Conservation (phyloP, 2,888 invertebrate species). For the Trichogramma dendrolimi region DNA sequence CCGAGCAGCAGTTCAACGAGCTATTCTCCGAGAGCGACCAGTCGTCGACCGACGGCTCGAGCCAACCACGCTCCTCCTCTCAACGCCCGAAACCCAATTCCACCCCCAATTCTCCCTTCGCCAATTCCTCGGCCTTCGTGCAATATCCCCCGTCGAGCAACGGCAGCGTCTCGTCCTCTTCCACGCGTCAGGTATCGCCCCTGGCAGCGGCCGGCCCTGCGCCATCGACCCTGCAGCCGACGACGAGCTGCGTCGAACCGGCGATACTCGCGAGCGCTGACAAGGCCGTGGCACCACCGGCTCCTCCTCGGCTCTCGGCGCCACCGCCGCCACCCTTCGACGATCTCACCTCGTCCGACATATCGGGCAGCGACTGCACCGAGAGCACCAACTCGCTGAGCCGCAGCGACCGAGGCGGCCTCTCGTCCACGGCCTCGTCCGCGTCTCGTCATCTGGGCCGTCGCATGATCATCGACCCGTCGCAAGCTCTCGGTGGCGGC, state of each 20-base stretch:
- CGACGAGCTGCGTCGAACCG: conserved; percentile 18
- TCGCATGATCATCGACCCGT: conserved; percentile 44
- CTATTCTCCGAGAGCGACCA: conserved; percentile 63
- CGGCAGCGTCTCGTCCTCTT: background rate
- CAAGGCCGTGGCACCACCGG: conserved; percentile 15
- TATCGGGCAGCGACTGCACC: conserved; percentile 45
- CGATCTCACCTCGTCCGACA: conserved; percentile 41
- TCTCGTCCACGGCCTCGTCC: background rate
- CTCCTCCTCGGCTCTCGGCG: conserved; percentile 38
- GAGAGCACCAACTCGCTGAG: conserved; percentile 32
- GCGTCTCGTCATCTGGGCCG: conserved; percentile 33
- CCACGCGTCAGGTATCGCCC: background rate
- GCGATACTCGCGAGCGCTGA: too few species aligned
- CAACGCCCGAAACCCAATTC: conserved; percentile 21
- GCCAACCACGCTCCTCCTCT: conserved; percentile 13
- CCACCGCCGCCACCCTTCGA: conserved; percentile 52
- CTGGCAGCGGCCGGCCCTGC: conserved; percentile 20
- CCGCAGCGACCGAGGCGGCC: conserved; percentile 12
- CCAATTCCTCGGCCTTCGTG: conserved; percentile 49
- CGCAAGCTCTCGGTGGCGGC: conserved; percentile 39
- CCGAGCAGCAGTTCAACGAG: conserved; percentile 78
- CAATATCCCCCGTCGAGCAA: conserved; percentile 37
- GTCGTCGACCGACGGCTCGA: conserved; percentile 41
- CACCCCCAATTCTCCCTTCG: conserved; percentile 34
- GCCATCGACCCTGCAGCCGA: background rate